These are phyloP conservation scores for Anagrus nilaparvatae DNA, from an alignment of 1,140 invertebrate genomes.

Conservation along the genomic window DNA sequence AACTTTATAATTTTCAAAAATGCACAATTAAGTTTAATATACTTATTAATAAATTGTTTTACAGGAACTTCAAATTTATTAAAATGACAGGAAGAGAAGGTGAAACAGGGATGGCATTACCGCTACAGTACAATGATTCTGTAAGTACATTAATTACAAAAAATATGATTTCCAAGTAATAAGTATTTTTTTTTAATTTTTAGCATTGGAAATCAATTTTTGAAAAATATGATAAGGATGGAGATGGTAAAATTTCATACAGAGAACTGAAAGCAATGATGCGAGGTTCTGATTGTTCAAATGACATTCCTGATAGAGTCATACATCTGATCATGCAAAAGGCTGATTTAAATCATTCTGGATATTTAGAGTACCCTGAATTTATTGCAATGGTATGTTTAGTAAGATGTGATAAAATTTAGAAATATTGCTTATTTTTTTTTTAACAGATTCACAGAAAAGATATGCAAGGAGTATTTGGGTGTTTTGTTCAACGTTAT, in stretches of 20 bases:
- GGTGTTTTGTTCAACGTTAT: constrained; percentile 47
- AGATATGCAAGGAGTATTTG: constrained; percentile 49
- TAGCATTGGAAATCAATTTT: constrained; percentile 40
- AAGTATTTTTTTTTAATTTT: constrained; percentile 18
- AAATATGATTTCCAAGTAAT: constrained; percentile 3
- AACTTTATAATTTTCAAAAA: too few relatives aligned
- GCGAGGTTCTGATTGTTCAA: constrained; percentile 47
- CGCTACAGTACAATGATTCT: constrained; percentile 34
- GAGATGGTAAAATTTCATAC: constrained; percentile 62
- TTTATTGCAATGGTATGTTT: constrained; percentile 66
- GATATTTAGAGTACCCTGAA: constrained; percentile 64
- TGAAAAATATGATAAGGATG: constrained; percentile 63
- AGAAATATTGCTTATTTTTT: constrained; percentile 1
- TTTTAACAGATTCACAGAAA: constrained; percentile 40
- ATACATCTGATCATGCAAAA: constrained; percentile 59
- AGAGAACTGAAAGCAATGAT: constrained; percentile 58
- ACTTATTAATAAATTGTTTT: constrained; percentile 11
- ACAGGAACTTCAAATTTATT: constrained; percentile 34
- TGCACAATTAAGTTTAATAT: too few relatives aligned
- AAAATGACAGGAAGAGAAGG: constrained; percentile 35
- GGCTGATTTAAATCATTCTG: constrained; percentile 62
- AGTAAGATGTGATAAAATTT: not conserved
- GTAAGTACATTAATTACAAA: constrained; percentile 25
- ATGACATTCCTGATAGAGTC: constrained; percentile 62
- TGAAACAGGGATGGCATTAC: constrained; percentile 33